Base-by-base conservation (phyloP, 2,113 vertebrate genomes). In the Sprattus sprattus region DNA sequence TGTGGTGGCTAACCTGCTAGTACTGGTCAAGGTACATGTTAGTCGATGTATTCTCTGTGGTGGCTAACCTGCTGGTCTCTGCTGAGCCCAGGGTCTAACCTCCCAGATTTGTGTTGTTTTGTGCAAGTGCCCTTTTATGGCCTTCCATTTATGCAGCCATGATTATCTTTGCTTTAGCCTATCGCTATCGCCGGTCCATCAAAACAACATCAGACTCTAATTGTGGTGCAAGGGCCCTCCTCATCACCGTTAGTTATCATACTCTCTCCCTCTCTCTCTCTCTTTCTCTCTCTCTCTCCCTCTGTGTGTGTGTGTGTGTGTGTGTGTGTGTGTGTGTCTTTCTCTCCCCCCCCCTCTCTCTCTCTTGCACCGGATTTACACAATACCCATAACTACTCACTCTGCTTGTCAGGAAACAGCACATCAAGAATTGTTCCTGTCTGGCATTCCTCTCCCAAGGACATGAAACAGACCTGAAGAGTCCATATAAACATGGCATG, bases 121-220 rank as follows among this genome's bases (percentile, higher is more conserved):
- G 54, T 57, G 67, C 32, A 87, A 75, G 71, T 91, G 83, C 85
- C 89, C 90, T 90, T 93, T 89, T 92, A 93, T 91, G 89, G 90
- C 81, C n/a, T 88, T 88, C 87, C 88, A 89, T 57, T 89, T 89
- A 88, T 86, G 57, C 80, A 81, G 81, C 83, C 90, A 75, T 90
- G 90, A 91, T 88, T 86, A 86, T 89, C 87, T 86, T 84, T 88
- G 86, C 82, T 87, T 87, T 57, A 50, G 88, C 86, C 86, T 92
- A 91, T 93, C 90, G 83, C 85, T 46, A 50, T 49, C 84, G n/a
- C n/a, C n/a, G n/a, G n/a, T n/a, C 88, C 90, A 92, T 91, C 93
- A 88, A 91, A 91, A 88, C 91, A 78, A 87, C 87, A 83, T 81
- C 52, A 83, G 82, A 45, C 71, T 49, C 71, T 86, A 88, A 88